Conservation (phyloP, 2,888 invertebrate genomes). For the Leucophora obtusa region DNA sequence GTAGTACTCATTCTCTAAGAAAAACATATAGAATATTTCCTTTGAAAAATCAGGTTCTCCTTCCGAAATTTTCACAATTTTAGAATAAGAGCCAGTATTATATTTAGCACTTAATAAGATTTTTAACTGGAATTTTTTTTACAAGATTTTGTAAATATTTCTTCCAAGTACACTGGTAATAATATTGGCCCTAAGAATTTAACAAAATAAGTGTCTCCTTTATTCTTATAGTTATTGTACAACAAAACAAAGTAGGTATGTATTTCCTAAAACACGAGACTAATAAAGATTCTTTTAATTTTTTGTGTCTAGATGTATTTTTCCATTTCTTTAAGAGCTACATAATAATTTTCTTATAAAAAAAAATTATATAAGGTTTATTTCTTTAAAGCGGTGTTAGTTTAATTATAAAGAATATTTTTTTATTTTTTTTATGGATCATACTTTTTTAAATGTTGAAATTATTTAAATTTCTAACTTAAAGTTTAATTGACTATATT, state of each 20-base stretch:
- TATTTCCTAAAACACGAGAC: slow-evolving; percentile 24
- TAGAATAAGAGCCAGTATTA: no score
- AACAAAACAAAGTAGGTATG: slow-evolving; percentile 14
- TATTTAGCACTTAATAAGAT: no score
- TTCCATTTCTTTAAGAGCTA: slow-evolving; percentile 3
- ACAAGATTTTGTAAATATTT: no score
- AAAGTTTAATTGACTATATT: not conserved
- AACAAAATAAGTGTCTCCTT: not conserved
- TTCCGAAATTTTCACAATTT: no score
- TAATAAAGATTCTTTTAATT: slow-evolving; percentile 20
- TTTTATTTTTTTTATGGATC: not conserved
- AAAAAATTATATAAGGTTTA: not conserved
- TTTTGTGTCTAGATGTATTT: not conserved
- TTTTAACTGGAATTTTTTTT: no score
- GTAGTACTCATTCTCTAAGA: no score
- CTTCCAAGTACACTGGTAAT: no score
- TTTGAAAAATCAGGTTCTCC: no score
- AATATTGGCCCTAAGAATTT: no score
- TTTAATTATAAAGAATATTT: slow-evolving; percentile 24
- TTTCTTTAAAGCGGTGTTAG: slow-evolving; percentile 25
- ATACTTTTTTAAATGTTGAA: not conserved
- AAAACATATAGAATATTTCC: no score
- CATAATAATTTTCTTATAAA: slow-evolving; percentile 20
- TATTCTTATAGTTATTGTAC: not conserved
- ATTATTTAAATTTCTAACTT: not conserved